Conservation (phyloP, 2,113 vertebrate species). For the Phycodurus eques region DNA sequence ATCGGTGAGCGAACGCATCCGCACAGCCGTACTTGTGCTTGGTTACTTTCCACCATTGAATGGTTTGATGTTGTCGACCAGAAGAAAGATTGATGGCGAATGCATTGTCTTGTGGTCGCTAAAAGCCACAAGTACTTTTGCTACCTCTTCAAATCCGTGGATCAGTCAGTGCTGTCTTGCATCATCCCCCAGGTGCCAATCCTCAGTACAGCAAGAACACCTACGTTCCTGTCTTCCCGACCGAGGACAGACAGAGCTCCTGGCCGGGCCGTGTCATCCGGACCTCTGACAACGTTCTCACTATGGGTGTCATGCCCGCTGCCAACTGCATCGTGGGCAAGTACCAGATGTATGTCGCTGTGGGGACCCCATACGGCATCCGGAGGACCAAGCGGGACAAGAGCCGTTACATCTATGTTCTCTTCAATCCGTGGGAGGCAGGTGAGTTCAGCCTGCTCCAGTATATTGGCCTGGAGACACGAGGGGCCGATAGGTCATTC, state of each 20-base stretch:
- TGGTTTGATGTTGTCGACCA: too few relatives aligned
- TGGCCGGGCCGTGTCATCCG: slow-evolving; percentile 81
- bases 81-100: too few relatives aligned
- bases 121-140: neutral
- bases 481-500: too few relatives aligned
- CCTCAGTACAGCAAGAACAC: slow-evolving; percentile 90
- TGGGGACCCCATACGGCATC: slow-evolving; percentile 84
- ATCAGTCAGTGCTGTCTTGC: too few relatives aligned
- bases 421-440: slow-evolving; percentile 93
- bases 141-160: too few relatives aligned
- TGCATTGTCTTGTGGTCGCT: too few relatives aligned
- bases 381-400: slow-evolving; percentile 78
- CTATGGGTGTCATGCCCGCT: slow-evolving; percentile 79
- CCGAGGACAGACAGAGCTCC: slow-evolving; percentile 64
- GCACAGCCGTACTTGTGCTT: too few relatives aligned
- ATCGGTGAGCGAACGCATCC: slow-evolving; percentile 80
- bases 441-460: slow-evolving; percentile 58
- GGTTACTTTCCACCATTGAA: too few relatives aligned
- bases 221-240: slow-evolving; percentile 80
- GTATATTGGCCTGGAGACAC: too few relatives aligned
- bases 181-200: slow-evolving; percentile 74
- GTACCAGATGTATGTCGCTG: slow-evolving; percentile 84
- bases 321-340: slow-evolving; percentile 85
- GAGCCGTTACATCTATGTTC: slow-evolving; percentile 78
- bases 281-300: slow-evolving; percentile 62